Conservation (phyloP, 2,113 vertebrate species). For the Hylia prasina region DNA sequence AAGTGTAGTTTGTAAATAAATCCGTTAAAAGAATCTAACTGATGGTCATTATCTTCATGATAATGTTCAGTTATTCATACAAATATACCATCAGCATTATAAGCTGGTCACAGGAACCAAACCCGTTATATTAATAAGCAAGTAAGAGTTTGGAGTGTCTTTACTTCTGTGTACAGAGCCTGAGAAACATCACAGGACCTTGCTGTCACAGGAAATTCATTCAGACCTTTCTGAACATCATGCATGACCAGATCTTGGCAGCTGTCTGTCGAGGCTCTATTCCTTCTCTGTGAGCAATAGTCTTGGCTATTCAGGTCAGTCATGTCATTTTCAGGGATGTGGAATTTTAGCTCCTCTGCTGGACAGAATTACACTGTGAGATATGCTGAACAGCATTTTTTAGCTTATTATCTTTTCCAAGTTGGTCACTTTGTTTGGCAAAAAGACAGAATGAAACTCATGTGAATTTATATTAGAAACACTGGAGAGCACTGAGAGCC, state of each 20-base stretch:
- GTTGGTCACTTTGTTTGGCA: background rate
- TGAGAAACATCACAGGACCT: background rate
- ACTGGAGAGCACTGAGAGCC: background rate
- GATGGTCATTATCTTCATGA: background rate
- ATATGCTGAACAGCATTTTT: background rate
- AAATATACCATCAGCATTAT: background rate
- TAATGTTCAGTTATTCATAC: background rate
- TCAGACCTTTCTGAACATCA: background rate
- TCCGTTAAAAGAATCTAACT: background rate
- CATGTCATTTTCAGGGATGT: background rate
- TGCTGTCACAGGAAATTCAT: rapidly evolving
- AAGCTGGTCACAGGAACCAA: background rate
- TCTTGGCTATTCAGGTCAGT: background rate
- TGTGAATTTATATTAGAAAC: background rate
- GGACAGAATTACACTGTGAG: background rate
- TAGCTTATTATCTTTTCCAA: background rate
- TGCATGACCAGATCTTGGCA: background rate
- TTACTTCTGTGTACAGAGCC: background rate
- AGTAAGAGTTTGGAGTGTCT: background rate
- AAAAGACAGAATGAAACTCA: background rate
- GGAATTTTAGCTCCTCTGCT: background rate
- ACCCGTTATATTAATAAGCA: background rate
- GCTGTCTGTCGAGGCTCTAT: background rate
- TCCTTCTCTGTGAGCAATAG: background rate
- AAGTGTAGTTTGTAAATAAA: background rate